Conservation (phyloP, 2,888 invertebrate genomes). For the Callimorpha dominula region DNA sequence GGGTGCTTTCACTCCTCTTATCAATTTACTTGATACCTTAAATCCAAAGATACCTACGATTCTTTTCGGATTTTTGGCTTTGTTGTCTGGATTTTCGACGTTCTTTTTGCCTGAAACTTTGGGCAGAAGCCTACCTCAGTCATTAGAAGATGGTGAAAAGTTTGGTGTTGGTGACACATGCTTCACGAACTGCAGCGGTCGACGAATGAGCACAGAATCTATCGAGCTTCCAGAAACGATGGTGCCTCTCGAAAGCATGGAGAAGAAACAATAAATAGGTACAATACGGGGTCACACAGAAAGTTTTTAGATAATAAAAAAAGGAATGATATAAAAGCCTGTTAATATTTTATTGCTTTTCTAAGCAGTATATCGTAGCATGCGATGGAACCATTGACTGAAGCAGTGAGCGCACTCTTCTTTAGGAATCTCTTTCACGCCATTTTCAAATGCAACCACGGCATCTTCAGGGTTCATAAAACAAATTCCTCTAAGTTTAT, state of each 20-base stretch:
- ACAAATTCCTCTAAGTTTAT: no score
- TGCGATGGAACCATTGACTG: no score
- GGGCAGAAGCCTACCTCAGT: conserved; percentile 93
- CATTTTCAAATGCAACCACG: no score
- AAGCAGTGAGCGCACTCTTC: no score
- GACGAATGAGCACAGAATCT: conserved; percentile 74
- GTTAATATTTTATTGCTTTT: no score
- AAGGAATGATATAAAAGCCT: no score
- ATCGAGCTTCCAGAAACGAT: conserved; percentile 78
- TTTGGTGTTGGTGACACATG: conserved; percentile 94
- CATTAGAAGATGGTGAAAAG: conserved; percentile 93
- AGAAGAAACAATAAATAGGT: conserved; percentile 69
- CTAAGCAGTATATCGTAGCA: no score
- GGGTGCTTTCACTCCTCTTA: conserved; percentile 92
- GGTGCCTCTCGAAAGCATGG: conserved; percentile 74
- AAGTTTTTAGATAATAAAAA: no score
- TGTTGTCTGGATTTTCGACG: conserved; percentile 91
- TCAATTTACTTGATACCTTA: conserved; percentile 91
- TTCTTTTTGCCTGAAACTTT: conserved; percentile 93
- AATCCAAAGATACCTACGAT: conserved; percentile 93
- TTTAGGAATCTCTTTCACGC: no score
- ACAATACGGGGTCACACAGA: conserved; percentile 1
- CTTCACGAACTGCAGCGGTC: conserved; percentile 89
- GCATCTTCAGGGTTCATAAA: no score
- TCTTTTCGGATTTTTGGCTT: conserved; percentile 91